phyloP scores from a whole-genome alignment of 2,888 invertebrate genomes.

The Craniophora ligustri region DNA sequence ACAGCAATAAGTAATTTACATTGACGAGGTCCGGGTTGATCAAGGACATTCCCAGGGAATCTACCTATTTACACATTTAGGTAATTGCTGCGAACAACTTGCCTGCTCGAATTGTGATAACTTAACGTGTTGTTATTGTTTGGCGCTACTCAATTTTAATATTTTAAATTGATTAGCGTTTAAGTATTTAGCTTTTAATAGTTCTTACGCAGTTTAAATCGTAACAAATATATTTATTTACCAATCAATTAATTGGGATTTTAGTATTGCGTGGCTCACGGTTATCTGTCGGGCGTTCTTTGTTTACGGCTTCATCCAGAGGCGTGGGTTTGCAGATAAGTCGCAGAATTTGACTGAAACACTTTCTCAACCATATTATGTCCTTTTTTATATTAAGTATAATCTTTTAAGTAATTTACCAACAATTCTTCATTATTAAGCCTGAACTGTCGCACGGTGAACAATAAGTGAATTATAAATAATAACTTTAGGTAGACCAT shows the following conservation, averaged over 20 bases:
- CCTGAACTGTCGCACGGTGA: conserved; percentile 18
- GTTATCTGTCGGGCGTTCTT: conserved; percentile 50
- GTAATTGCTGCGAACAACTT: neutral
- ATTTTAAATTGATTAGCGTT: no score
- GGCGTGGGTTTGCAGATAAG: conserved; percentile 48
- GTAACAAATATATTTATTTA: conserved; percentile 27
- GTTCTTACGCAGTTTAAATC: conserved; percentile 4
- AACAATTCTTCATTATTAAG: conserved; percentile 16
- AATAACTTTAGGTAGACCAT: conserved; percentile 17
- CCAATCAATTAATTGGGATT: conserved; percentile 45
- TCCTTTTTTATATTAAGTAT: conserved; percentile 31
- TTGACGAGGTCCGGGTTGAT: conserved; percentile 65
- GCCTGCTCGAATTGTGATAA: neutral
- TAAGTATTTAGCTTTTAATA: no score
- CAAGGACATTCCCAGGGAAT: conserved; percentile 51
- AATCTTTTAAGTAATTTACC: conserved; percentile 11
- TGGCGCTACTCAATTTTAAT: neutral
- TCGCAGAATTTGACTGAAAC: conserved; percentile 39
- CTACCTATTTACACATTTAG: neutral
- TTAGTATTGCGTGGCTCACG: conserved; percentile 49
- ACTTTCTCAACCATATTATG: conserved; percentile 23
- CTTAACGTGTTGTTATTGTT: neutral
- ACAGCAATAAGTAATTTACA: conserved; percentile 63
- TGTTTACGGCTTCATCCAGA: conserved; percentile 46
- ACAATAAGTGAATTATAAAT: conserved; percentile 17